Conservation (phyloP, 2,113 vertebrate species). For the Brienomyrus brachyistius region DNA sequence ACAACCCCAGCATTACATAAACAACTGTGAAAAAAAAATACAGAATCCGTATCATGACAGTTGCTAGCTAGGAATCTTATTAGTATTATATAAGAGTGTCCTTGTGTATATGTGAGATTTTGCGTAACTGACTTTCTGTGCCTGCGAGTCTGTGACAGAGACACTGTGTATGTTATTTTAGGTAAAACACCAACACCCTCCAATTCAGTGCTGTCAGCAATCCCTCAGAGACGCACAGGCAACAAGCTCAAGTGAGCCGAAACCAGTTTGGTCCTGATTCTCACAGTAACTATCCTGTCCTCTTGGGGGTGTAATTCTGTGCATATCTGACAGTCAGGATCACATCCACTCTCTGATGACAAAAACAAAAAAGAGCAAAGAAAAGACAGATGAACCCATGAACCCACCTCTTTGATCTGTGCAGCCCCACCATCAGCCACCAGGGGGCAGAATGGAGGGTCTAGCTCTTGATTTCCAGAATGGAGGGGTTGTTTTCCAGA, state of each 20-base stretch:
- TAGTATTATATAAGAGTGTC: background rate
- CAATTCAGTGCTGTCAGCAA: background rate
- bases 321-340: background rate
- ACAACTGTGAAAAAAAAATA: background rate
- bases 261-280: background rate
- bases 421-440: conserved; percentile 29
- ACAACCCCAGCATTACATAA: background rate
- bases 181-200: background rate
- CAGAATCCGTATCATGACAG: background rate
- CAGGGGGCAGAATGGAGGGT: conserved; percentile 13
- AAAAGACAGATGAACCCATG: conserved; percentile 34
- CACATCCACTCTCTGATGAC: background rate
- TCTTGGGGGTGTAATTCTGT: background rate
- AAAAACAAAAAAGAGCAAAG: background rate
- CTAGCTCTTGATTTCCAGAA: conserved; percentile 94
- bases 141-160: background rate
- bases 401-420: conserved; percentile 1
- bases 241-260: background rate
- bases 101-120: background rate
- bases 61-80: background rate
- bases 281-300: background rate
- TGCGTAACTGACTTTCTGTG: background rate
- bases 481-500: conserved; percentile 94
- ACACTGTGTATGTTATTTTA: background rate
- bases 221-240: background rate